Percentiles rank a stretch among this genome's conserved stretches.
These are phyloP conservation scores for Cephus nigrinus DNA, from an alignment of 2,888 invertebrate species.

Conservation along the genomic window DNA sequence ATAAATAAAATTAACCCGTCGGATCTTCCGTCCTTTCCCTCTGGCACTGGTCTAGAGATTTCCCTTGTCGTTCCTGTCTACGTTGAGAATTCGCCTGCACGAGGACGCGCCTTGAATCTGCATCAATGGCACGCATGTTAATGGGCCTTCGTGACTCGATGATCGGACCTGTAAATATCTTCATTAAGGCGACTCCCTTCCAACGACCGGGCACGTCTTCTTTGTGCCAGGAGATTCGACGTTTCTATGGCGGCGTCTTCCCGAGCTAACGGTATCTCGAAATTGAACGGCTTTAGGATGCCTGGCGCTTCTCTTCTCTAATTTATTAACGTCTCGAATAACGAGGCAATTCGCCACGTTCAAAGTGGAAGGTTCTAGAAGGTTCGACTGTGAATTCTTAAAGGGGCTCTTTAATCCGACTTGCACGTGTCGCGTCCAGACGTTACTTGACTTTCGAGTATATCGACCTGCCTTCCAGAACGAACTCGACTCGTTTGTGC, in stretches of 20 bases:
- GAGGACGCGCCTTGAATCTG: constrained; percentile 19
- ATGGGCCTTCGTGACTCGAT: constrained; percentile 37
- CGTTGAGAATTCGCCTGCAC: not conserved
- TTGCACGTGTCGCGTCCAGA: not conserved
- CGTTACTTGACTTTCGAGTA: not conserved
- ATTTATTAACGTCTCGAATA: not conserved
- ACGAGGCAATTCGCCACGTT: not conserved
- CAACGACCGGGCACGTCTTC: not conserved
- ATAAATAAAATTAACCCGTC: not conserved
- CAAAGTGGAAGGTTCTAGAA: not conserved
- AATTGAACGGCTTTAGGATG: not conserved
- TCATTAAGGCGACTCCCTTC: constrained; percentile 43
- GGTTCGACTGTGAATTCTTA: not conserved
- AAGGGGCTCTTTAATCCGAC: not conserved
- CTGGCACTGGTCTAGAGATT: not conserved
- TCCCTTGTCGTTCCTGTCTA: not conserved
- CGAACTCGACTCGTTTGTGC: not conserved
- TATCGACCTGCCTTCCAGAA: not conserved
- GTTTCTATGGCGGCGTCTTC: not conserved
- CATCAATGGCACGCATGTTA: constrained; percentile 45
- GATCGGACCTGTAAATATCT: constrained; percentile 54
- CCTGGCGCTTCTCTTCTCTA: not conserved
- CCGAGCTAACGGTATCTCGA: not conserved
- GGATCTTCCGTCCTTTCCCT: not conserved
- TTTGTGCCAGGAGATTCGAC: not conserved